phyloP scores from a whole-genome alignment of 1,140 invertebrate genomes.

The Orchesella cincta region DNA sequence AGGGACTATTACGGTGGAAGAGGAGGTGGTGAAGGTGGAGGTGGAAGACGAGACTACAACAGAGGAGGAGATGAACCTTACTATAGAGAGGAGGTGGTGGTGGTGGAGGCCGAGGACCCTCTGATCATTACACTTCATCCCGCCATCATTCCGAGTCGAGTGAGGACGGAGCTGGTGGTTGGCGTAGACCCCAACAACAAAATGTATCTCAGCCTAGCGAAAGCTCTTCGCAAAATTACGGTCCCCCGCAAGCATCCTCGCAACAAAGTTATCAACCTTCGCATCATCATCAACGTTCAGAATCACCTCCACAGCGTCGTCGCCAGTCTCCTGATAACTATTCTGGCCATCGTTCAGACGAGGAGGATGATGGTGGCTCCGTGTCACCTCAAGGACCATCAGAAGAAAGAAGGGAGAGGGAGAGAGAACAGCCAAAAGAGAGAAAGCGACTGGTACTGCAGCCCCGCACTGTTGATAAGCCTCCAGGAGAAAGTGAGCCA shows the following conservation, averaged over 20 bases:
- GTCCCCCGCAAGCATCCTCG: neutral
- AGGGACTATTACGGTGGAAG: conserved; percentile 50
- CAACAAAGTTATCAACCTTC: too few species aligned
- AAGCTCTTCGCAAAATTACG: neutral
- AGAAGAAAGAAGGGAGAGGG: conserved; percentile 19
- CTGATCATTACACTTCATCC: conserved; percentile 43
- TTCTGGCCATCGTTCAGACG: conserved; percentile 8
- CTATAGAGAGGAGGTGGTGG: conserved; percentile 53
- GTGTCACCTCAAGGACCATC: conserved; percentile 41
- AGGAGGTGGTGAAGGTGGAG: conserved; percentile 43
- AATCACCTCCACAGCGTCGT: conserved; percentile 2
- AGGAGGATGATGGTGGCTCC: conserved; percentile 30
- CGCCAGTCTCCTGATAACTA: conserved; percentile 18
- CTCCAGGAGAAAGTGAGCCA: conserved; percentile 54
- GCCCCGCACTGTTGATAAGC: conserved; percentile 53
- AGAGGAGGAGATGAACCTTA: conserved; percentile 34
- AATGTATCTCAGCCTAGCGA: neutral
- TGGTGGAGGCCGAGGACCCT: conserved; percentile 54
- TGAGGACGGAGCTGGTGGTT: neutral
- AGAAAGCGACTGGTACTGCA: conserved; percentile 47
- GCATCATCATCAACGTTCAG: neutral
- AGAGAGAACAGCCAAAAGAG: conserved; percentile 33
- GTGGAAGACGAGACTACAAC: conserved; percentile 42
- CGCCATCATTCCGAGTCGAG: conserved; percentile 3
- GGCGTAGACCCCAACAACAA: neutral